Conservation (phyloP, 2,797 vertebrate species). For the Lindbergichthys nudifrons region DNA sequence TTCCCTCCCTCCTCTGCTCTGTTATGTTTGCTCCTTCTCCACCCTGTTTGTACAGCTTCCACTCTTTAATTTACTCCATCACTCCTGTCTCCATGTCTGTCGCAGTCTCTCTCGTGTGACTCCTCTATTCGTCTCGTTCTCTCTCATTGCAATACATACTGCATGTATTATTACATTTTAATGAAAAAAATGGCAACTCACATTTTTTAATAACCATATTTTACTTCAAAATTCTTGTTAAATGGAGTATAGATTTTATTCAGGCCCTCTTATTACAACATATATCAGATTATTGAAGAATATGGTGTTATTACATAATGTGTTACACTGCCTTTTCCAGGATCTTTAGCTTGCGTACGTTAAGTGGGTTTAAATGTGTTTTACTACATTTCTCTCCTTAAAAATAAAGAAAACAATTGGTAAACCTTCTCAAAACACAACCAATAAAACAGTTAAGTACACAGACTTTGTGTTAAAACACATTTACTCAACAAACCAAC, state of each 20-base stretch:
- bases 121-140: neutral
- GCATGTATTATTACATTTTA: too few species aligned
- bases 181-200: too few species aligned
- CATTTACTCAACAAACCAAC: neutral
- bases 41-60: conserved; percentile 40
- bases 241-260: too few species aligned
- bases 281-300: too few species aligned
- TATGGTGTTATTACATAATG: too few species aligned
- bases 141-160: neutral
- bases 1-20: conserved; percentile 32
- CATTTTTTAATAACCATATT: too few species aligned
- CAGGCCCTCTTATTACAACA: too few species aligned
- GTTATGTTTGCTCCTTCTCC: conserved; percentile 44
- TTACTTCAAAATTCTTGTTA: too few species aligned
- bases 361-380: neutral
- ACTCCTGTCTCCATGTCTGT: conserved; percentile 14
- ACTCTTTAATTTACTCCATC: conserved; percentile 59
- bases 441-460: too few species aligned
- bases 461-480: neutral
- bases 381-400: neutral
- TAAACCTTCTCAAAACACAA: too few species aligned
- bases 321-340: neutral
- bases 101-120: neutral
- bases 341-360: neutral
- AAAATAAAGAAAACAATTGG: neutral